These are phyloP conservation scores for Clarias gariepinus DNA, from an alignment of 2,113 vertebrate genomes.

Conservation along the genomic window DNA sequence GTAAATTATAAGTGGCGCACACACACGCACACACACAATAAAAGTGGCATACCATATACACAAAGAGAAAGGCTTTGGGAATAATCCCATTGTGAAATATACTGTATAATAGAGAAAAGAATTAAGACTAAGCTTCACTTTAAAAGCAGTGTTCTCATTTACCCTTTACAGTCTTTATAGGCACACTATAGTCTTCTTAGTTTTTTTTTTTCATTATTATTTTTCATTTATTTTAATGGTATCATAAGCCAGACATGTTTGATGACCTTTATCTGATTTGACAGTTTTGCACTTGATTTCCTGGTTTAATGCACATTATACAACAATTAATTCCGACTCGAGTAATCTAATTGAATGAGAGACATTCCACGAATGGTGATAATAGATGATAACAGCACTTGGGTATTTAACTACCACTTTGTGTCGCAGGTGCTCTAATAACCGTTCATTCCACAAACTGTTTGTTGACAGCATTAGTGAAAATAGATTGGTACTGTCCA, in stretches of 20 bases:
- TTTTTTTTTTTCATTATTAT: not conserved
- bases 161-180: not conserved
- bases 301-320: not conserved
- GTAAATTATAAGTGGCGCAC: slow-evolving; percentile 36
- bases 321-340: too few relatives aligned
- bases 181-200: not conserved
- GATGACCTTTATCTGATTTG: not conserved
- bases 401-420: too few relatives aligned
- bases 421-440: too few relatives aligned
- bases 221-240: too few relatives aligned
- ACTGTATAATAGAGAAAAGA: too few relatives aligned
- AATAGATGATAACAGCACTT: too few relatives aligned
- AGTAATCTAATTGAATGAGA: too few relatives aligned
- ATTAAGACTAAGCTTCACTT: not conserved
- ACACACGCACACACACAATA: not conserved
- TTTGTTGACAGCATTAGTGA: too few relatives aligned
- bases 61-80: not conserved
- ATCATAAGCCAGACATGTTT: not conserved
- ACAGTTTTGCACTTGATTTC: not conserved
- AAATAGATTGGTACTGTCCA: too few relatives aligned
- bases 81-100: not conserved
- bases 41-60: not conserved
- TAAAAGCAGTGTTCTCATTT: not conserved
- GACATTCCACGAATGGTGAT: too few relatives aligned
- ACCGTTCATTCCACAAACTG: too few relatives aligned